A percentile compares a stretch with the other conserved stretches of the same genome.
Conservation (phyloP, 2,888 invertebrate genomes). For the Thecocarcelia acutangulata region DNA sequence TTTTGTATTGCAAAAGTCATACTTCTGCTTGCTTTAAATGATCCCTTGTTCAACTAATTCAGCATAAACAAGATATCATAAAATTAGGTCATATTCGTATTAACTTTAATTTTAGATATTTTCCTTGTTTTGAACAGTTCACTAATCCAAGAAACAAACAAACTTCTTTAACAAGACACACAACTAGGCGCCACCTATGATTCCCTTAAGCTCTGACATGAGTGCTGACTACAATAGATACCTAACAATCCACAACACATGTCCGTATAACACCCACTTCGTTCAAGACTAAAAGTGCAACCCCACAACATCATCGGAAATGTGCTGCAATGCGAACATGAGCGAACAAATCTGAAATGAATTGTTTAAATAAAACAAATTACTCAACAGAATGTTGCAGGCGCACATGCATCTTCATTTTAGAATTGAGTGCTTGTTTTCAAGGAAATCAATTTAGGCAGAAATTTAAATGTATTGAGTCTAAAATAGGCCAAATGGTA, state of each 20-base stretch:
- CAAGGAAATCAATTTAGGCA: slow-evolving; percentile 12
- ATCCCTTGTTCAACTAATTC: too few species aligned
- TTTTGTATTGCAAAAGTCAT: too few species aligned
- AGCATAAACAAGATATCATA: too few species aligned
- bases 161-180: slow-evolving; percentile 15
- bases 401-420: slow-evolving; percentile 64
- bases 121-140: background rate
- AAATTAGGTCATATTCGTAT: too few species aligned
- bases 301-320: slow-evolving; percentile 27
- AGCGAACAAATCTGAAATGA: slow-evolving; percentile 49
- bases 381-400: slow-evolving; percentile 61
- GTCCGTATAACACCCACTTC: slow-evolving; percentile 65
- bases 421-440: slow-evolving; percentile 41
- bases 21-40: too few species aligned
- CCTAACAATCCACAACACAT: slow-evolving; percentile 61
- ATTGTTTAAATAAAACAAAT: slow-evolving; percentile 68
- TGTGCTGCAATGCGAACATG: slow-evolving; percentile 9
- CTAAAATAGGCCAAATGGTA: too few species aligned
- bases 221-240: slow-evolving; percentile 42
- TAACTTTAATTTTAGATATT: slow-evolving; percentile 1
- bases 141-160: background rate
- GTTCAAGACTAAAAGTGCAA: slow-evolving; percentile 48
- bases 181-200: slow-evolving; percentile 65
- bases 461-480: background rate
- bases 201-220: slow-evolving; percentile 48